Base-by-base conservation (phyloP, 2,888 invertebrate genomes). In the Hyposoter didymator region DNA sequence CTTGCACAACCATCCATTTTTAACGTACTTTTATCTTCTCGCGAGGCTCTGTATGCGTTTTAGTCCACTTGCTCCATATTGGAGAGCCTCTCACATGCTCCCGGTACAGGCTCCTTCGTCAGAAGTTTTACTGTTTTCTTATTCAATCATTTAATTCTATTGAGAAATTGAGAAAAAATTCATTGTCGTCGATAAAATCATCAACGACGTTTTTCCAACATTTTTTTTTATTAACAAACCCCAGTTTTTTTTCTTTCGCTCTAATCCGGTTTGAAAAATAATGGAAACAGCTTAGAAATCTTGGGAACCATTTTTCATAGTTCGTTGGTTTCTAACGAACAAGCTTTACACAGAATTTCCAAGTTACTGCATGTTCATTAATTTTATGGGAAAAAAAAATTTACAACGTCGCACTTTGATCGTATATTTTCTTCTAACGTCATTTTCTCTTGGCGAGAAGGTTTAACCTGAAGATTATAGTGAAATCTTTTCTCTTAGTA, bases 1-100 rank as follows among this genome's bases (percentile, higher is more conserved):
- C 78, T 62, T 75, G 78, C 49, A 43, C 49, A 43, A 47, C 74
- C 75, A 85, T 84, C 82, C 74, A 81, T 85, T 85, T 83, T 85
- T 85, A 83, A 85, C 80, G 80, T 81, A 81, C 80, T 59, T 43
- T 35, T 49, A 28, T 43, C 47, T 59, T 59, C 22, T 43, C 82
- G 75, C 47, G 14, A 43, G 59, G 7, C 17, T 39, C 39, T 66
- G 43, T 69, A 69, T 47, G 10, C 5, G 17, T 47, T 17, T 69
- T n/a, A 22, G 19, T 19, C 35, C 35, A 52, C n/a, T 8, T n/a
- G n/a, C 12, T 72, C 32, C 10, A 55, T 55, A 28, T 28, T 14
- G 28, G 1, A 6, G 28, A 59, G 28, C 12, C 28, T 28, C 7
- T 59, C 59, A 55, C 10, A 49, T n/a, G 12, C 55, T 52, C 19